Percentiles rank a stretch among this genome's conserved stretches.
Conservation (phyloP, 1,140 invertebrate genomes). For the Pseudachorutes palmiensis region DNA sequence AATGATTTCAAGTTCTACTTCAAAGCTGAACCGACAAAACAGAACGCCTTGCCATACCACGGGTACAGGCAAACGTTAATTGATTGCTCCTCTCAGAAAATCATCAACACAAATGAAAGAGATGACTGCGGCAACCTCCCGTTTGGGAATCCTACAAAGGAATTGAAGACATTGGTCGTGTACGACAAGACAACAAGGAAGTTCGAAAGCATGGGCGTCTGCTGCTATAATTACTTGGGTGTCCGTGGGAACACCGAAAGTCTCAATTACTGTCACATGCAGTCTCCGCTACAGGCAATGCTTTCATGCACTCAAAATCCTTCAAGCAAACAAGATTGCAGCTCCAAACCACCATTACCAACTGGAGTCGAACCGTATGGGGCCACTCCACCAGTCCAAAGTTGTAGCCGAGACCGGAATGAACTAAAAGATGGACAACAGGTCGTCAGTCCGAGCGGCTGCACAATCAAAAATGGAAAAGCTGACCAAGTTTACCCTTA, state of each 20-base stretch:
- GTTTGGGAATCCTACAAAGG: background rate
- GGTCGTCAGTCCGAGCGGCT: too few relatives aligned
- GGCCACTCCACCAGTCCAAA: too few relatives aligned
- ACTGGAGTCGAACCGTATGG: too few relatives aligned
- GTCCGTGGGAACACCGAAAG: background rate
- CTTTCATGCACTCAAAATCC: background rate
- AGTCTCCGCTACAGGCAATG: background rate
- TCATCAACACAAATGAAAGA: background rate
- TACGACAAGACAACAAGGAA: background rate
- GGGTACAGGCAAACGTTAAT: background rate
- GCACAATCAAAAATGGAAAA: too few relatives aligned
- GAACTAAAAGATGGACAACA: too few relatives aligned
- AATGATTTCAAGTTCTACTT: background rate
- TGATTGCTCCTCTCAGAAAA: background rate
- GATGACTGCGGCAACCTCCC: background rate
- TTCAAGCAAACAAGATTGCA: too few relatives aligned
- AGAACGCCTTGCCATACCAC: background rate
- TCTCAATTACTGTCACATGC: background rate
- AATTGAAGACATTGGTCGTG: background rate
- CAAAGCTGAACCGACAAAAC: background rate
- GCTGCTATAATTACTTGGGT: background rate
- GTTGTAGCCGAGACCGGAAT: too few relatives aligned
- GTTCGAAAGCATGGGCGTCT: background rate
- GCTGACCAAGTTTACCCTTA: too few relatives aligned
- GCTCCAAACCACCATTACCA: too few relatives aligned